These are phyloP conservation scores for Corythaeola cristata DNA, from an alignment of 2,113 vertebrate genomes.

Conservation along the genomic window DNA sequence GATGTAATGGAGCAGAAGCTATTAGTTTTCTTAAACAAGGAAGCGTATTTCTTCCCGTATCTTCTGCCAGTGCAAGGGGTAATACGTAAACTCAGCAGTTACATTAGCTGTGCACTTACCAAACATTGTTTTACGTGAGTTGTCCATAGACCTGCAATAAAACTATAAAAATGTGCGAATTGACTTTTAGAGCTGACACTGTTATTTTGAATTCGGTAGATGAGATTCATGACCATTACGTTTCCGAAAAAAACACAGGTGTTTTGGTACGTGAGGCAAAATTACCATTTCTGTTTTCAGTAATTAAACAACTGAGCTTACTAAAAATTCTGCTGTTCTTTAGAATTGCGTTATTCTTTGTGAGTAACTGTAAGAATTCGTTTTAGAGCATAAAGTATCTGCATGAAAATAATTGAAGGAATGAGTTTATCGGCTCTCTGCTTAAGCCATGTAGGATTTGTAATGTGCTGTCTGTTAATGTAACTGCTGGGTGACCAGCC, in stretches of 20 bases:
- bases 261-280: neutral
- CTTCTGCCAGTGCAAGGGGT: conserved; percentile 41
- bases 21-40: conserved; percentile 78
- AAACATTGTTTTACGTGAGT: conserved; percentile 10
- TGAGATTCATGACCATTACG: neutral
- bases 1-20: conserved; percentile 83
- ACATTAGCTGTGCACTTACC: conserved; percentile 33
- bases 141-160: conserved; percentile 49
- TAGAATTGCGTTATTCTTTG: neutral
- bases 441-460: neutral
- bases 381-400: neutral
- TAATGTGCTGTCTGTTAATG: neutral
- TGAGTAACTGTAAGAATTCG: neutral
- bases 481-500: neutral
- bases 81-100: conserved; percentile 63
- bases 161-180: conserved; percentile 35
- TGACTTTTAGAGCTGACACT: conserved; percentile 35
- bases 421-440: neutral
- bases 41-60: conserved; percentile 65
- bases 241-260: neutral
- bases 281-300: neutral
- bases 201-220: conserved; percentile 39
- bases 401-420: neutral
- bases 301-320: neutral
- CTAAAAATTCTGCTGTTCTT: neutral